Percentiles rank a stretch among this genome's conserved stretches.
These are phyloP conservation scores for Tiliqua scincoides DNA, from an alignment of 2,113 vertebrate genomes.

Conservation along the genomic window DNA sequence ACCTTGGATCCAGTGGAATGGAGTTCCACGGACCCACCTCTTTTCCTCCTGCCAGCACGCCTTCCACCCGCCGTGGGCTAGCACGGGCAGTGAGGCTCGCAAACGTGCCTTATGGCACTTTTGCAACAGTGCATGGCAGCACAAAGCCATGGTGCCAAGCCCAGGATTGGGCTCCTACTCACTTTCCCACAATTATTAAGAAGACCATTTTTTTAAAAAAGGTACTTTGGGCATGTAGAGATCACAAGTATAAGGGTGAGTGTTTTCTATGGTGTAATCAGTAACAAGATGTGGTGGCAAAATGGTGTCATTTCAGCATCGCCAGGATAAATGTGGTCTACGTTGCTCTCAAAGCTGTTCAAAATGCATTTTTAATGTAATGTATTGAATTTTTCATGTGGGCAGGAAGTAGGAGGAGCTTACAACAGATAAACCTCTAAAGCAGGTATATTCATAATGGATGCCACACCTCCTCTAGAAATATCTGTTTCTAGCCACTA, in stretches of 20 bases:
- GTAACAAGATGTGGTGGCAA: background rate
- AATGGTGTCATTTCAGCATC: background rate
- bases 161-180: no score
- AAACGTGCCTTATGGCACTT: no score
- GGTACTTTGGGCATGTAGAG: background rate
- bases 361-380: background rate
- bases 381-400: background rate
- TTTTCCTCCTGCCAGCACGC: no score
- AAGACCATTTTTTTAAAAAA: background rate
- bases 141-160: no score
- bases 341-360: background rate
- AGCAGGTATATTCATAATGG: background rate
- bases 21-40: no score
- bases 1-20: no score
- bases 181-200: background rate
- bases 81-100: no score
- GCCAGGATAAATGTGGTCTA: background rate
- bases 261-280: background rate
- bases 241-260: background rate
- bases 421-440: background rate
- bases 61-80: no score
- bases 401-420: constrained; percentile 24
- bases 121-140: no score
- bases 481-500: no score
- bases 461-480: constrained; percentile 23